phyloP scores from a whole-genome alignment of 2,797 vertebrate genomes.

The Anguilla obscura region DNA sequence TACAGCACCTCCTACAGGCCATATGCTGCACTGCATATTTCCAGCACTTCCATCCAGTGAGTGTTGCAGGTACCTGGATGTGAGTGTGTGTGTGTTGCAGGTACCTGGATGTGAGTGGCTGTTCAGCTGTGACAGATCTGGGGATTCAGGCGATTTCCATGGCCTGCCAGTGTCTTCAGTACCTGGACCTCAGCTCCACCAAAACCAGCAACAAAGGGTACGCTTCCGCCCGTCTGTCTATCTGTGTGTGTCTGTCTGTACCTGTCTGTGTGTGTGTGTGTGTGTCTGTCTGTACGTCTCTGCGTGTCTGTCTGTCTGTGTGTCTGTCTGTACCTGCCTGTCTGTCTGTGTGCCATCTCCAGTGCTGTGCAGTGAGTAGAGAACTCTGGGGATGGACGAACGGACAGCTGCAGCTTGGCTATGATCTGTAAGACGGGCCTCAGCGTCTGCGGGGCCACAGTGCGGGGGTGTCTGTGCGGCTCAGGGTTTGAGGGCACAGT shows the following conservation, averaged over 20 bases:
- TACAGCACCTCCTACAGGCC: background rate
- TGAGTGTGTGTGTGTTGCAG: slow-evolving; percentile 43
- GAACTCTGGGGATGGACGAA: background rate
- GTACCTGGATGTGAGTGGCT: slow-evolving; percentile 66
- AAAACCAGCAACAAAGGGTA: slow-evolving; percentile 62
- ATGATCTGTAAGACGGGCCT: background rate
- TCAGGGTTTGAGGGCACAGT: background rate
- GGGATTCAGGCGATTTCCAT: slow-evolving; percentile 62
- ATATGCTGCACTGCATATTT: too few relatives aligned
- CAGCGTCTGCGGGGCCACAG: background rate
- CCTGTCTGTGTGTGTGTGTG: background rate
- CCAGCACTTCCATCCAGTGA: background rate
- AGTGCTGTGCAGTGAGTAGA: background rate
- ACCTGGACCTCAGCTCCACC: slow-evolving; percentile 67
- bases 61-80: background rate
- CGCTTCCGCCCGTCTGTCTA: background rate
- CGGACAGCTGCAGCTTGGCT: background rate
- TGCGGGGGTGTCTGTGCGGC: background rate
- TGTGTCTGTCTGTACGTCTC: background rate
- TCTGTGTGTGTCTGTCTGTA: background rate
- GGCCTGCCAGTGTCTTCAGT: slow-evolving; percentile 58
- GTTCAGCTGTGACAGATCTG: slow-evolving; percentile 59
- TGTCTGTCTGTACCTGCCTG: background rate
- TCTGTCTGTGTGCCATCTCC: background rate
- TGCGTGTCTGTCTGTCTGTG: slow-evolving; percentile 7